These are phyloP conservation scores for Calameuta idolon DNA, from an alignment of 2,888 invertebrate genomes.

Conservation along the genomic window DNA sequence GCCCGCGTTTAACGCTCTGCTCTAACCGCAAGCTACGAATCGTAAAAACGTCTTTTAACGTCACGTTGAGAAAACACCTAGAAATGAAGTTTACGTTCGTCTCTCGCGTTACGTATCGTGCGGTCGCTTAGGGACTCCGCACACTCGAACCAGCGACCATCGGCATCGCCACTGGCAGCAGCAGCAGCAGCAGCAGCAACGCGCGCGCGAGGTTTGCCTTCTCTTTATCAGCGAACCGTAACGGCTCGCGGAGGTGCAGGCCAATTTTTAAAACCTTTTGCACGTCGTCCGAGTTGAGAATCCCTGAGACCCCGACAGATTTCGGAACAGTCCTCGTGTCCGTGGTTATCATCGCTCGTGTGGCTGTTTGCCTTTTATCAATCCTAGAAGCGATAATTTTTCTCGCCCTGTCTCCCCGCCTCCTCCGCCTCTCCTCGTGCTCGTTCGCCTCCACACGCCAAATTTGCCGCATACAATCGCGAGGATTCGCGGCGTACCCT, in stretches of 20 bases:
- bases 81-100: not conserved
- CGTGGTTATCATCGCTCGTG: constrained; percentile 40
- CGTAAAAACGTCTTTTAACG: not conserved
- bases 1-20: not conserved
- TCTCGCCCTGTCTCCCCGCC: constrained; percentile 13
- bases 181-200: too few relatives aligned
- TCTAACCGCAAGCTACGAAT: not conserved
- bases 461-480: too few relatives aligned
- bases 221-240: too few relatives aligned
- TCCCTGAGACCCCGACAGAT: constrained; percentile 30
- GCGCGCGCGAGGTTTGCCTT: too few relatives aligned
- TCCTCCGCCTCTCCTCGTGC: not conserved
- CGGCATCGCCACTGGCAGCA: too few relatives aligned
- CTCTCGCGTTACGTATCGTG: not conserved
- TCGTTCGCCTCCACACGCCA: constrained; percentile 16
- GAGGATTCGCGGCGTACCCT: too few relatives aligned
- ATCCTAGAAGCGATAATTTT: constrained; percentile 42
- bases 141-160: too few relatives aligned
- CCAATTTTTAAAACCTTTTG: too few relatives aligned
- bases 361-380: constrained; percentile 47
- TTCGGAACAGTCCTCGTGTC: constrained; percentile 27
- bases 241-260: too few relatives aligned
- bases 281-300: constrained; percentile 14
- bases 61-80: not conserved
- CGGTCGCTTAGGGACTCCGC: too few relatives aligned